Evolutionary conservation across 2,113 vertebrate species (phyloP).

Genomic region (Charadrius vociferus): DNA sequence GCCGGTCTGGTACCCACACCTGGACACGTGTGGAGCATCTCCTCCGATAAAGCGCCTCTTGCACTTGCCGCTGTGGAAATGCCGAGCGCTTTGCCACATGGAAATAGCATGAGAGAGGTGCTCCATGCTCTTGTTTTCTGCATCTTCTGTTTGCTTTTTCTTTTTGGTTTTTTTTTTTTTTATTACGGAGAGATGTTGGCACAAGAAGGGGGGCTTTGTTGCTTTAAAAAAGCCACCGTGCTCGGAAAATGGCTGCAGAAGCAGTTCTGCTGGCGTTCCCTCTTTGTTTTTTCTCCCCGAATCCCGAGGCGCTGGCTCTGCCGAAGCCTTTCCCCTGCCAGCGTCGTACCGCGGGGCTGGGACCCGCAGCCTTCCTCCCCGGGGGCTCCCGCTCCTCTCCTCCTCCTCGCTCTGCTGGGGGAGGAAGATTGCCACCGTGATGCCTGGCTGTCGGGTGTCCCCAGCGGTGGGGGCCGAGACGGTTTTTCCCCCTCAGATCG

Average conservation of each 20-base stretch:
- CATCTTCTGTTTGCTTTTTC: neutral
- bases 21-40: accelerated
- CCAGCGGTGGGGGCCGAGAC: neutral
- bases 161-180: too few species aligned
- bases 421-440: accelerated
- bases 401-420: neutral
- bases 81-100: accelerated
- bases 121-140: neutral
- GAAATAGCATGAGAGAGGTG: neutral
- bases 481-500: neutral
- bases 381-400: accelerated
- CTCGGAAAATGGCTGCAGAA: neutral
- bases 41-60: neutral
- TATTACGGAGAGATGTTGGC: neutral
- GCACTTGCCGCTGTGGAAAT: neutral
- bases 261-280: neutral
- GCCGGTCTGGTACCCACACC: accelerated
- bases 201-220: neutral
- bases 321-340: neutral
- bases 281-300: neutral
- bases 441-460: neutral
- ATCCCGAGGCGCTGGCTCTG: neutral
- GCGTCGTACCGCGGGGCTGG: neutral
- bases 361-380: neutral
- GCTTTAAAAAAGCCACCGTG: neutral